A percentile compares a stretch with the other conserved stretches of the same genome.
Conservation (phyloP, 1,140 invertebrate genomes). For the Drosophila guanche region DNA sequence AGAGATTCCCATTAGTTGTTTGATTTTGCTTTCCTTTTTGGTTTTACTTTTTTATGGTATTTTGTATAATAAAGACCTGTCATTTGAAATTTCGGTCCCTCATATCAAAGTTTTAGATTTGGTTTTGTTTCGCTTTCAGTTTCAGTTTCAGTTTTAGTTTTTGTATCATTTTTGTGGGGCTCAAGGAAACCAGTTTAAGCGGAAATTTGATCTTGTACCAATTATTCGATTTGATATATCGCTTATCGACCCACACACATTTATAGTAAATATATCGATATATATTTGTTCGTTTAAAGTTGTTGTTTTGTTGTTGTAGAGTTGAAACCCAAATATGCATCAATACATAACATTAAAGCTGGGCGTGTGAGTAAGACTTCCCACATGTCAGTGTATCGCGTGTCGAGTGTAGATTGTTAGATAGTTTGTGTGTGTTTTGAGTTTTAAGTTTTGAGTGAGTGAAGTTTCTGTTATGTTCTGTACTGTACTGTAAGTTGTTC, state of each 20-base stretch:
- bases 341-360: constrained; percentile 72
- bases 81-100: constrained; percentile 72
- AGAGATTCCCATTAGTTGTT: constrained; percentile 10
- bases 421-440: not conserved
- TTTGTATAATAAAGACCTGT: constrained; percentile 80
- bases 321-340: constrained; percentile 77
- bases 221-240: constrained; percentile 26
- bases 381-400: constrained; percentile 15
- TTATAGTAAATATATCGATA: constrained; percentile 3
- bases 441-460: not conserved
- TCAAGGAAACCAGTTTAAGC: constrained; percentile 76
- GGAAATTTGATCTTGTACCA: constrained; percentile 56
- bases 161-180: constrained; percentile 45
- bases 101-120: constrained; percentile 70
- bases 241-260: not conserved
- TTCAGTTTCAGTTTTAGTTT: constrained; percentile 21
- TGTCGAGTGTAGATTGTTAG: constrained; percentile 1
- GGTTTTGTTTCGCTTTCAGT: too few species aligned
- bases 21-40: constrained; percentile 19
- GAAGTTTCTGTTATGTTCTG: constrained; percentile 15
- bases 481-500: constrained; percentile 10
- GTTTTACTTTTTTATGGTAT: constrained; percentile 22
- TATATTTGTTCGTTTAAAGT: constrained; percentile 23
- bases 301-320: constrained; percentile 45
- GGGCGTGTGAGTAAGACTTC: constrained; percentile 60